Base-by-base conservation (phyloP, 2,888 invertebrate species). In the Cactoblastis cactorum region DNA sequence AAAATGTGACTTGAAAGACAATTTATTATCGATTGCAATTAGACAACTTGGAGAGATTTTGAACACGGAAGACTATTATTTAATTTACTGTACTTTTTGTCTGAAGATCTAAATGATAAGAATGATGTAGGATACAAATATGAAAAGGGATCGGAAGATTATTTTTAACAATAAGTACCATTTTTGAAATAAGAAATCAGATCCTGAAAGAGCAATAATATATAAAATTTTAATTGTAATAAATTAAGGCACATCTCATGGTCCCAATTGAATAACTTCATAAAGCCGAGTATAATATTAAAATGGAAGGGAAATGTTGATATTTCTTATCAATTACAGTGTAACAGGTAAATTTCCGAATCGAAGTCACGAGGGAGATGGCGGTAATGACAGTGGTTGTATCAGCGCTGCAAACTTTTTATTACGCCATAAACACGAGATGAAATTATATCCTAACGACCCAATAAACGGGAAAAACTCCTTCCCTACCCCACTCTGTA, bases 401-500 rank as follows among this genome's bases (percentile, higher is more conserved):
- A 82, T 82, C 81, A 76, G 74, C 74, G 80, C 74, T 80, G 74
- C 74, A 83, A 85, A 85, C 79, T 85, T 85, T 85, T 86, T 85
- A 85, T 80, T 67, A 66, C 74, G 69, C 77, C 83, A 81, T 87
- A 87, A 86, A 83, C 85, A 83, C 83, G 80, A 80, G 84, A 87
- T 85, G 84, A 86, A 85, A 86, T 87, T 84, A 85, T 86, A 84
- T 84, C 79, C 81, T 83, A 83, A 86, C 83, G 83, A 80, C 79
- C 80, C 81, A 81, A 85, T 85, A 85, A 86, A 85, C 77, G 77
- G 74, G 78, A 82, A 84, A 82, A 83, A 77, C 82, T 82, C 82
- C 72, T 79, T 76, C 70, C 73, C 72, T 66, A 72, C 77, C 37
- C 17, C 15, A 37, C 17, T 37, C 37, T 8, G 37, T 67, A 73